Conservation (phyloP, 2,113 vertebrate genomes). For the Vulpes ferrilata region DNA sequence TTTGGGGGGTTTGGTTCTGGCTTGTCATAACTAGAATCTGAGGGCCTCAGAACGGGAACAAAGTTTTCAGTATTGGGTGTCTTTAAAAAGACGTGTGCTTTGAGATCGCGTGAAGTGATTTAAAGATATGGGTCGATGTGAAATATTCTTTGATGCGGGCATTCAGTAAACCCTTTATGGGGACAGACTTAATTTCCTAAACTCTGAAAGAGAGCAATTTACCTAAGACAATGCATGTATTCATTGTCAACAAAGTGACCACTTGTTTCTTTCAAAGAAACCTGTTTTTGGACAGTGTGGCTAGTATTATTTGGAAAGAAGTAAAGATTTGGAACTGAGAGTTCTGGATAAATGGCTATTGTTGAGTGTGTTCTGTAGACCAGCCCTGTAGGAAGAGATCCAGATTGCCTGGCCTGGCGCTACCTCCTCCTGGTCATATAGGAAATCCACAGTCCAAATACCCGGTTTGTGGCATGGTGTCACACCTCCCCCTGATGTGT, state of each 20-base stretch:
- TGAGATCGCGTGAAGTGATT: background rate
- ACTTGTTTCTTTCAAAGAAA: constrained; percentile 27
- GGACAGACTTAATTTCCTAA: background rate
- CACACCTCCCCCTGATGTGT: accelerated
- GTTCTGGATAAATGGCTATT: background rate
- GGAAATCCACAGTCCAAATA: too few relatives aligned
- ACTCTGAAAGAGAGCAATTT: background rate
- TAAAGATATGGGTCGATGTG: background rate
- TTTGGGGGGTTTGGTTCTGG: background rate
- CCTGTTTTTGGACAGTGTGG: background rate
- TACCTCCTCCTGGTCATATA: background rate
- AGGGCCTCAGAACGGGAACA: background rate
- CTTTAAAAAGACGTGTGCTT: background rate
- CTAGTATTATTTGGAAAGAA: constrained; percentile 27
- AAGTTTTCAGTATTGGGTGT: background rate
- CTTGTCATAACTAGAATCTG: background rate
- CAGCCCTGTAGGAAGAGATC: background rate
- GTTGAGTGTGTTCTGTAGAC: background rate
- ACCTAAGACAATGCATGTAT: background rate
- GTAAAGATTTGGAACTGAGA: background rate
- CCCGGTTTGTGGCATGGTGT: background rate
- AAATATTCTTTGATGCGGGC: background rate
- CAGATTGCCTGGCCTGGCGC: background rate
- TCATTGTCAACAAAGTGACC: background rate
- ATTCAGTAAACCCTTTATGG: background rate